Conservation (phyloP, 2,113 vertebrate species). For the Alouatta palliata region DNA sequence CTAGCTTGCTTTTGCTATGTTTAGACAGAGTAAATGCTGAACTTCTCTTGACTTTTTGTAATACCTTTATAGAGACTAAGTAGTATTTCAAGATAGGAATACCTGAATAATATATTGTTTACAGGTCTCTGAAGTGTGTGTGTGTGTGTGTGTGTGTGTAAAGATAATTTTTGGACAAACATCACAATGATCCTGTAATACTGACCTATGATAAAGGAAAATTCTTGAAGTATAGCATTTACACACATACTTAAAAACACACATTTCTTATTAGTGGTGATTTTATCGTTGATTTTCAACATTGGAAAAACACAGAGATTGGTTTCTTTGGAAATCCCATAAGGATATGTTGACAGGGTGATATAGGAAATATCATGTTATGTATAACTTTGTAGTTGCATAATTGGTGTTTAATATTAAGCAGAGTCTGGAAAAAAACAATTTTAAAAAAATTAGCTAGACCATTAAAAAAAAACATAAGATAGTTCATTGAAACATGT, state of each 20-base stretch:
- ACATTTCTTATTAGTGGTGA: not conserved
- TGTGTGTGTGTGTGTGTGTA: not conserved
- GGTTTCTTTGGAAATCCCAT: not conserved
- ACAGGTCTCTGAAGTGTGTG: not conserved
- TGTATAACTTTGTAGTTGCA: not conserved
- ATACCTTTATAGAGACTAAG: not conserved
- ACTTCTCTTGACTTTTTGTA: slow-evolving; percentile 12
- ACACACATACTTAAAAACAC: not conserved
- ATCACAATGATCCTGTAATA: not conserved
- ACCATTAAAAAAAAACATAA: slow-evolving; percentile 27
- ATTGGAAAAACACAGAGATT: not conserved
- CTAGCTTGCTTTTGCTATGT: not conserved
- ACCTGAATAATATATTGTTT: not conserved
- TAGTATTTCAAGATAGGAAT: slow-evolving; percentile 2
- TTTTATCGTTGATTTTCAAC: slow-evolving; percentile 36
- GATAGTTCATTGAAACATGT: slow-evolving; percentile 33
- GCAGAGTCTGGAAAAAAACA: not conserved
- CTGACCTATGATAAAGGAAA: not conserved
- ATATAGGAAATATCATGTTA: not conserved
- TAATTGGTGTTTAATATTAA: not conserved
- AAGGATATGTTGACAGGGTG: not conserved
- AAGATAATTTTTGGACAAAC: not conserved
- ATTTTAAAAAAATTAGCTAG: slow-evolving; percentile 36
- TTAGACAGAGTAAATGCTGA: slow-evolving; percentile 16
- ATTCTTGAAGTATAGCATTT: not conserved